phyloP scores from a whole-genome alignment of 2,888 invertebrate species.

The Hyposoter dolosus region DNA sequence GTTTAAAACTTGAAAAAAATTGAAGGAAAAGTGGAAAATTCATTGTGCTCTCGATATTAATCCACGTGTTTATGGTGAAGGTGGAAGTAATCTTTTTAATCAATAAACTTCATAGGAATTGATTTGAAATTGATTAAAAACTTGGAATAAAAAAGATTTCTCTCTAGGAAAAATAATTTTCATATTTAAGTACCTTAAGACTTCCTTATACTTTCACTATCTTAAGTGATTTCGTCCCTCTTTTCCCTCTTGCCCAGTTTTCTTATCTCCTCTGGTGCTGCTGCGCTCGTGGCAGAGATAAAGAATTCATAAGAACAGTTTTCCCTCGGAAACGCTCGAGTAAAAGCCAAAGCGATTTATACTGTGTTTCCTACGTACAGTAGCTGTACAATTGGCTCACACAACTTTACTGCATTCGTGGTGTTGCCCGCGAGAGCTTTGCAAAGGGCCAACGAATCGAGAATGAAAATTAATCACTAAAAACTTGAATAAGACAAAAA shows the following conservation, averaged over 20 bases:
- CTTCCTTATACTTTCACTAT: constrained; percentile 50
- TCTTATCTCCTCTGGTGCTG: constrained; percentile 46
- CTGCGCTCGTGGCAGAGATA: constrained; percentile 56
- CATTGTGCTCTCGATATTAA: not conserved
- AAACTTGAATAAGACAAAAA: constrained; percentile 25
- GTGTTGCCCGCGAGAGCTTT: not conserved
- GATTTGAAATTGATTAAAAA: constrained; percentile 47
- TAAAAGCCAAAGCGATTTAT: constrained; percentile 60
- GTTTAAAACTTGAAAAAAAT: not conserved
- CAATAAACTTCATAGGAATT: not conserved
- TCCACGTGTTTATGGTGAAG: not conserved
- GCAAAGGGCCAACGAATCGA: constrained; percentile 17
- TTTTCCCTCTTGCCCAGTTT: constrained; percentile 29
- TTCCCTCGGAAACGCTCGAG: constrained; percentile 47
- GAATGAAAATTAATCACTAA: constrained; percentile 48
- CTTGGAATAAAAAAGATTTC: constrained; percentile 21
- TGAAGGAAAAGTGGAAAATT: not conserved
- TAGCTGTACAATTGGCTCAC: constrained; percentile 9
- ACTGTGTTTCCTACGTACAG: constrained; percentile 43
- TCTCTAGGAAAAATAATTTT: constrained; percentile 33
- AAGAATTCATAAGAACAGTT: constrained; percentile 65
- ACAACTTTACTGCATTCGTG: constrained; percentile 27
- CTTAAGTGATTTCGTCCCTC: constrained; percentile 51
- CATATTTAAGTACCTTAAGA: constrained; percentile 38
- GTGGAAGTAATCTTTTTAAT: not conserved